These are phyloP conservation scores for Tanytarsus gracilentus DNA, from an alignment of 2,888 invertebrate species.

Conservation along the genomic window DNA sequence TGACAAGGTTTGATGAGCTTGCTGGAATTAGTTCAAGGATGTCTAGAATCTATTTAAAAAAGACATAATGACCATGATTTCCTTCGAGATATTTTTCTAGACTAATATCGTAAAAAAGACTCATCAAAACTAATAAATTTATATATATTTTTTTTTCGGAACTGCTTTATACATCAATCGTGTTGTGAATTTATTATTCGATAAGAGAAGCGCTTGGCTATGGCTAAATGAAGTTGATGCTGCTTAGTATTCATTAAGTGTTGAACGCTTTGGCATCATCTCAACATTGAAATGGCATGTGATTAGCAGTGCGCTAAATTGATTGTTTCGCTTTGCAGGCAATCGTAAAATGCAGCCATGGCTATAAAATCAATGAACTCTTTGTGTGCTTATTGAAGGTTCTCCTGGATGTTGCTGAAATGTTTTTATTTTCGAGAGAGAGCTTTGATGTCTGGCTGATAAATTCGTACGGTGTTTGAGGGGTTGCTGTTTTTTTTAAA, in stretches of 20 bases:
- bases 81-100: not conserved
- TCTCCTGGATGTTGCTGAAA: not conserved
- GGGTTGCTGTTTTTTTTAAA: too few species aligned
- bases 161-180: slow-evolving; percentile 21
- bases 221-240: not conserved
- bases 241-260: slow-evolving; percentile 16
- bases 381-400: not conserved
- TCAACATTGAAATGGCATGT: not conserved
- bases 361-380: slow-evolving; percentile 20
- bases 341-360: slow-evolving; percentile 11
- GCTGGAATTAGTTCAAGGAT: not conserved
- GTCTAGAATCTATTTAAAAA: too few species aligned
- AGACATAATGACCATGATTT: too few species aligned
- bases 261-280: not conserved
- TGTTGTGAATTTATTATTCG: slow-evolving; percentile 16
- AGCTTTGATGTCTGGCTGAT: too few species aligned
- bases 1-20: too few species aligned
- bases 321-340: slow-evolving; percentile 4
- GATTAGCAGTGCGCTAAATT: slow-evolving; percentile 13
- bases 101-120: not conserved
- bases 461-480: too few species aligned
- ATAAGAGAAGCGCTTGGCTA: too few species aligned
- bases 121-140: slow-evolving; percentile 21
- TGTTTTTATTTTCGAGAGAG: not conserved
- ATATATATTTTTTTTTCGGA: not conserved